Percentiles rank a stretch among this genome's conserved stretches.
phyloP scores from a whole-genome alignment of 2,113 vertebrate species.

The Seriola aureovittata region DNA sequence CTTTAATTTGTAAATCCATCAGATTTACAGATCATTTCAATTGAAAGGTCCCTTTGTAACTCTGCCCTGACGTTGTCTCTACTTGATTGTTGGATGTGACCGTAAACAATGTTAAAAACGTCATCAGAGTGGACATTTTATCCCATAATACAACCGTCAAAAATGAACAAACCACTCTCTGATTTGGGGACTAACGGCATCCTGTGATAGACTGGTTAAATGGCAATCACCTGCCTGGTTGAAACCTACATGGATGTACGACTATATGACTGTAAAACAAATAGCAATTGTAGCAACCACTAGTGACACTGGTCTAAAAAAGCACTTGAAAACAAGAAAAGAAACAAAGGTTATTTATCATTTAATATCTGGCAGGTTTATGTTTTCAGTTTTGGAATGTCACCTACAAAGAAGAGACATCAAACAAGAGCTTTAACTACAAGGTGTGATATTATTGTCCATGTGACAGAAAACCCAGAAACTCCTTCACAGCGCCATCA shows the following conservation, averaged over 20 bases:
- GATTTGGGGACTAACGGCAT: not conserved
- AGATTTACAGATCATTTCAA: not conserved
- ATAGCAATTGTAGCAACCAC: not conserved
- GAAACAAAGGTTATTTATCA: conserved; percentile 14
- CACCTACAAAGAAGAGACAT: conserved; percentile 40
- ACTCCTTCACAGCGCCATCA: conserved; percentile 9
- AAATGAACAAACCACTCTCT: not conserved
- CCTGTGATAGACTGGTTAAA: not conserved
- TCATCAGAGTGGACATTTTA: not conserved
- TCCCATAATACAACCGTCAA: not conserved
- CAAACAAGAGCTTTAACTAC: conserved; percentile 46
- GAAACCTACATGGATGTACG: conserved; percentile 6
- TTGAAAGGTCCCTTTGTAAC: not conserved
- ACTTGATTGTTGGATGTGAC: not conserved
- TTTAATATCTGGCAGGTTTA: conserved; percentile 67
- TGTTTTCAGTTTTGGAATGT: conserved; percentile 63
- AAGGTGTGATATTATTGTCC: conserved; percentile 37
- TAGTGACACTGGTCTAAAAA: not conserved
- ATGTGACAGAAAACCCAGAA: conserved; percentile 29
- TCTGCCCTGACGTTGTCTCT: not conserved
- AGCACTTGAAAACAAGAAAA: conserved; percentile 27
- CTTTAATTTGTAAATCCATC: not conserved
- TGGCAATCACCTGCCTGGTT: not conserved
- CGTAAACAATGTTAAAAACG: no score
- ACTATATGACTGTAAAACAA: not conserved